Conservation (phyloP, 2,888 invertebrate genomes). For the Macrosiphum euphorbiae region DNA sequence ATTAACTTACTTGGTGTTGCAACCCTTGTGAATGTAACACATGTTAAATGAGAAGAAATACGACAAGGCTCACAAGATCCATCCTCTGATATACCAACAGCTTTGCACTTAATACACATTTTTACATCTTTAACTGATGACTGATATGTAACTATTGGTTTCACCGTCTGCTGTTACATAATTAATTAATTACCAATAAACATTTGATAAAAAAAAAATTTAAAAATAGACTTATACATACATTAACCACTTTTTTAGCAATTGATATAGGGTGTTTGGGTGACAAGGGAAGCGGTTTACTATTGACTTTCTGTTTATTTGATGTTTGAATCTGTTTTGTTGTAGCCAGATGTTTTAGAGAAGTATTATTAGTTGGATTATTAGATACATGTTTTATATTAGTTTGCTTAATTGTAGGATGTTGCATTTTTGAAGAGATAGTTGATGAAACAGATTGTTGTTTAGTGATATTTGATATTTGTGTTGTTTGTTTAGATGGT, state of each 20-base stretch:
- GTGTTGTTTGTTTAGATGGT: neutral
- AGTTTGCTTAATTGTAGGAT: neutral
- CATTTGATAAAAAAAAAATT: neutral
- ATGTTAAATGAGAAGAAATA: constrained; percentile 17
- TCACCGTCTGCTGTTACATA: neutral
- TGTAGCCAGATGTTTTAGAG: neutral
- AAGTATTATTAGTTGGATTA: neutral
- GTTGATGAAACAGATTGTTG: neutral
- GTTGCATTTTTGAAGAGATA: neutral
- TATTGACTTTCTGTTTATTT: neutral
- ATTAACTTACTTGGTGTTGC: constrained; percentile 29
- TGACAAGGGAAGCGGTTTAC: neutral
- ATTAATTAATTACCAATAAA: constrained; percentile 14
- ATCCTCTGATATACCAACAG: neutral
- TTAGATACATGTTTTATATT: neutral
- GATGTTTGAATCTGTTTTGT: neutral
- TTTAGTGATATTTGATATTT: neutral
- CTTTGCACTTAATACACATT: constrained; percentile 23
- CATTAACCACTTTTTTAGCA: neutral
- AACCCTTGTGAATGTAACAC: constrained; percentile 37
- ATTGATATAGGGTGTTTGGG: neutral
- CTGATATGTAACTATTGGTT: neutral
- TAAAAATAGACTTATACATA: neutral
- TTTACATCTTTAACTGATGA: neutral
- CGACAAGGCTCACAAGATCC: constrained; percentile 21